These are phyloP conservation scores for Anthophora plumipes DNA, from an alignment of 2,888 invertebrate genomes.

Conservation along the genomic window DNA sequence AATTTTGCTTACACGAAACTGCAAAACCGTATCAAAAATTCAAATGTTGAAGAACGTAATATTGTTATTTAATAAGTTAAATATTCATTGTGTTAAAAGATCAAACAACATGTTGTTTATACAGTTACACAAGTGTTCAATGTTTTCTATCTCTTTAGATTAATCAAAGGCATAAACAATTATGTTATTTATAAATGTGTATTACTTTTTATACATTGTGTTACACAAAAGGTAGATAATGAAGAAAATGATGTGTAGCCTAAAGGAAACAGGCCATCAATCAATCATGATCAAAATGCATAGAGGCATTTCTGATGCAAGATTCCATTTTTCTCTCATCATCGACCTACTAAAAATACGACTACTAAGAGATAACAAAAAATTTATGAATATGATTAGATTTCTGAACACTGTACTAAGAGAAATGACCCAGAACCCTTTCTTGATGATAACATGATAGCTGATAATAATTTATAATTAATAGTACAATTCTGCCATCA, in stretches of 20 bases:
- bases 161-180: constrained; percentile 19
- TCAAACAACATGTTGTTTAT: constrained; percentile 11
- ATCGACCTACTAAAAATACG: constrained; percentile 62
- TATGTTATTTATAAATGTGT: neutral
- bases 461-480: constrained; percentile 46
- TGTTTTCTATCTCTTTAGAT: constrained; percentile 5
- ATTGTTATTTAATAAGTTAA: neutral
- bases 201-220: constrained; percentile 1
- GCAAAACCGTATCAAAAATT: neutral
- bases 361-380: constrained; percentile 48
- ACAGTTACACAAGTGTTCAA: constrained; percentile 10
- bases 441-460: constrained; percentile 55
- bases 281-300: constrained; percentile 50
- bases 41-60: neutral
- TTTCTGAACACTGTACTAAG: constrained; percentile 37
- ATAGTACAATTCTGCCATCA: constrained; percentile 20
- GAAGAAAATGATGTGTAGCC: constrained; percentile 12
- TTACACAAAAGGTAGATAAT: neutral
- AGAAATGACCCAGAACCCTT: constrained; percentile 55
- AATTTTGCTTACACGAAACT: neutral
- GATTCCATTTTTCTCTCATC: constrained; percentile 65
- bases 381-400: constrained; percentile 57
- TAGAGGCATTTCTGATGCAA: constrained; percentile 69
- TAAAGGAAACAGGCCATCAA: neutral
- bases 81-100: no score